A percentile compares a stretch with the other conserved stretches of the same genome.
phyloP scores from a whole-genome alignment of 2,888 invertebrate species.

The Nasonia oneida region DNA sequence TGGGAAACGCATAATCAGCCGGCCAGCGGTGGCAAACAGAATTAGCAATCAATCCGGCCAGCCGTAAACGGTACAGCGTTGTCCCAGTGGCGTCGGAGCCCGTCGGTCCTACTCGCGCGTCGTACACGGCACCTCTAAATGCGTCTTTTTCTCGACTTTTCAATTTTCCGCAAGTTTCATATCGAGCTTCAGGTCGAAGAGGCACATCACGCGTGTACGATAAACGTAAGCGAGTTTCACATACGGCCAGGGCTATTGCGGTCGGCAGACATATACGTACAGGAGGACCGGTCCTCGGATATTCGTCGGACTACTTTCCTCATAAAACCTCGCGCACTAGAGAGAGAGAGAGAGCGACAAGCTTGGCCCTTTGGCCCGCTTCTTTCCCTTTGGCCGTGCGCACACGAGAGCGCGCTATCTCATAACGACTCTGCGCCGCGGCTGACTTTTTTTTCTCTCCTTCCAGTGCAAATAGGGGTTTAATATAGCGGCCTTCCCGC shows the following conservation, averaged over 20 bases:
- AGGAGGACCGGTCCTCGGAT: not conserved
- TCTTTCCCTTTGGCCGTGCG: conserved; percentile 2
- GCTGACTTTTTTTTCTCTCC: not conserved
- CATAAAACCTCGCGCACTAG: conserved; percentile 26
- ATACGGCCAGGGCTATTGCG: conserved; percentile 22
- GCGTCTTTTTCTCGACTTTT: not conserved
- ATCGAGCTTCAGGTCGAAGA: conserved; percentile 42
- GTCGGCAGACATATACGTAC: not conserved
- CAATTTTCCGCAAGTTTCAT: conserved; percentile 26
- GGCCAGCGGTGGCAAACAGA: not conserved
- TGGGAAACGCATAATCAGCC: not conserved
- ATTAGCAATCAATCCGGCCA: not conserved
- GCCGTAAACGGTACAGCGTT: not conserved
- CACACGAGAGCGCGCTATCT: not conserved
- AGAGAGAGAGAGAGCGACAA: not conserved
- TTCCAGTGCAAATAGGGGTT: conserved; percentile 2
- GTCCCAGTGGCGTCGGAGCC: not conserved
- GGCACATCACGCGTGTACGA: not conserved
- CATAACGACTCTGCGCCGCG: not conserved
- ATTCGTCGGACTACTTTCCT: conserved; percentile 40
- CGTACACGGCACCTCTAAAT: conserved; percentile 19
- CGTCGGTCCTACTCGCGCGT: no score
- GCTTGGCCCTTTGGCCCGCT: not conserved
- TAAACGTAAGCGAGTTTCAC: not conserved
- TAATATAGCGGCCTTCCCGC: not conserved